Percentiles rank a stretch among this genome's conserved stretches.
Conservation (phyloP, 2,113 vertebrate species). For the rat (Rattus norvegicus) region GRCr8 NC_086032.1:104938001-104938500, state of each 20-base stretch:
- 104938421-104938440: not conserved
- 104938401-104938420: not conserved
- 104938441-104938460: not conserved
- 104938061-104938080: not conserved
- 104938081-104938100: conserved; percentile 12
- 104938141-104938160: not conserved
- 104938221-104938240: not conserved
- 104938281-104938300: conserved; percentile 22
- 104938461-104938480: not conserved
- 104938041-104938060: not conserved
- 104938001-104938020: not conserved
- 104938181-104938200: not conserved
- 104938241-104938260: not conserved
- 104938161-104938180: not conserved
- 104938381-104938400: conserved; percentile 15
- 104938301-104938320: not conserved
- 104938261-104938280: not conserved
- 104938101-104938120: not conserved
- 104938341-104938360: not conserved
- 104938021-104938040: not conserved
- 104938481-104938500: not conserved
- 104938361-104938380: conserved; percentile 22
- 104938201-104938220: not conserved
- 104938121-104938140: not conserved
- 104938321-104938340: not conserved